These are phyloP conservation scores for Liodrosophila aerea DNA, from an alignment of 2,888 invertebrate genomes.

Conservation along the genomic window DNA sequence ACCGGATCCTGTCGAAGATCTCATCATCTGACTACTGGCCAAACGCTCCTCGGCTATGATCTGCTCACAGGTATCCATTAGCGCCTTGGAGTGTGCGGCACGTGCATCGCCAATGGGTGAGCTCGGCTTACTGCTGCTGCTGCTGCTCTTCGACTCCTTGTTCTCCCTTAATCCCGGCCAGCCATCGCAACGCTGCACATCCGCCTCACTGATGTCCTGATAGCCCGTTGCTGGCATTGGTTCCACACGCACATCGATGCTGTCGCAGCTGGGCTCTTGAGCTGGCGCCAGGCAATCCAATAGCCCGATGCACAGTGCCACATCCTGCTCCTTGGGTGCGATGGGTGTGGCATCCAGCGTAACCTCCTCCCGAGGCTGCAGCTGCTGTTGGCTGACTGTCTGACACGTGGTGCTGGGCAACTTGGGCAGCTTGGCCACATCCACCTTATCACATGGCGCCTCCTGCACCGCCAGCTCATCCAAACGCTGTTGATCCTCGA, in stretches of 20 bases:
- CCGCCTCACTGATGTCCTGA: slow-evolving; percentile 61
- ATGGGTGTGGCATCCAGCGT: neutral
- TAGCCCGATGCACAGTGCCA: slow-evolving; percentile 64
- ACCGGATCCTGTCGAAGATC: slow-evolving; percentile 50
- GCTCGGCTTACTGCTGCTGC: slow-evolving; percentile 48
- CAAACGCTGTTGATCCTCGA: slow-evolving; percentile 43
- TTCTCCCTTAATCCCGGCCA: slow-evolving; percentile 21
- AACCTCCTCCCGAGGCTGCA: slow-evolving; percentile 63
- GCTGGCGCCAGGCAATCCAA: slow-evolving; percentile 62
- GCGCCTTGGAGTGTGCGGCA: slow-evolving; percentile 76
- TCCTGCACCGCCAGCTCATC: slow-evolving; percentile 70
- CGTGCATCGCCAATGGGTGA: slow-evolving; percentile 67
- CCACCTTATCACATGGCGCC: slow-evolving; percentile 71
- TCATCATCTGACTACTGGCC: slow-evolving; percentile 69
- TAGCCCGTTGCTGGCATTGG: slow-evolving; percentile 64
- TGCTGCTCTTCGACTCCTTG: neutral
- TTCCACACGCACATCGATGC: slow-evolving; percentile 54
- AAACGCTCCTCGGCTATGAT: slow-evolving; percentile 78
- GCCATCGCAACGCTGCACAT: slow-evolving; percentile 54
- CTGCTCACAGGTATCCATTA: slow-evolving; percentile 77
- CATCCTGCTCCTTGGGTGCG: slow-evolving; percentile 53
- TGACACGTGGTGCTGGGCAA: slow-evolving; percentile 65
- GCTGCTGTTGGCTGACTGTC: slow-evolving; percentile 63
- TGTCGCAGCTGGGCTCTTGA: slow-evolving; percentile 64
- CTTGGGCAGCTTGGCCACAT: slow-evolving; percentile 58